Evolutionary conservation across 2,797 vertebrate species (phyloP).

Genomic region (Erpetoichthys calabaricus): DNA sequence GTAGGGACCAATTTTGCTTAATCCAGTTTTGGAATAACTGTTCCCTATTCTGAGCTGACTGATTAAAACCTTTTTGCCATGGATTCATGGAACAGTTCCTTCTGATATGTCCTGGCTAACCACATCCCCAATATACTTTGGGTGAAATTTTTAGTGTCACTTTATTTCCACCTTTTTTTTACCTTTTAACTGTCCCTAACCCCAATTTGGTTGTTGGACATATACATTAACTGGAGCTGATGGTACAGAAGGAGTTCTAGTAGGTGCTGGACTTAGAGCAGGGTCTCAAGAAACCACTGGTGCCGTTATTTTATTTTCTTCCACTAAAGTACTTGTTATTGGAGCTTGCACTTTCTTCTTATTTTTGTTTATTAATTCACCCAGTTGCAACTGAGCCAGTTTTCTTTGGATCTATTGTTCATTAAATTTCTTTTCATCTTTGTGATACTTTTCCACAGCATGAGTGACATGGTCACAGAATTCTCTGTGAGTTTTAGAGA

Average conservation of each 20-base stretch:
- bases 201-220: too few species aligned
- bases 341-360: background rate
- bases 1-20: too few species aligned
- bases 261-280: too few species aligned
- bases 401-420: background rate
- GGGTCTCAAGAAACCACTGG: too few species aligned
- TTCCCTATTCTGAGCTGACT: too few species aligned
- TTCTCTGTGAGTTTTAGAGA: background rate
- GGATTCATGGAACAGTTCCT: background rate
- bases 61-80: background rate
- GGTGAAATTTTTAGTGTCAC: too few species aligned
- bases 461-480: slow-evolving; percentile 1
- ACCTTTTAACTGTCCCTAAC: too few species aligned
- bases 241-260: too few species aligned
- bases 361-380: background rate
- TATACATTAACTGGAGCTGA: too few species aligned
- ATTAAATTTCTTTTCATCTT: background rate
- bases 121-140: background rate
- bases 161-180: too few species aligned
- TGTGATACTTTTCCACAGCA: background rate
- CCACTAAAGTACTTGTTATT: background rate
- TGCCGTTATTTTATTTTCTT: too few species aligned
- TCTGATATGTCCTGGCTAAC: background rate
- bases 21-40: too few species aligned
- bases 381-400: background rate